Conservation (phyloP, 2,797 vertebrate genomes). For the Sebastes miniatus region DNA sequence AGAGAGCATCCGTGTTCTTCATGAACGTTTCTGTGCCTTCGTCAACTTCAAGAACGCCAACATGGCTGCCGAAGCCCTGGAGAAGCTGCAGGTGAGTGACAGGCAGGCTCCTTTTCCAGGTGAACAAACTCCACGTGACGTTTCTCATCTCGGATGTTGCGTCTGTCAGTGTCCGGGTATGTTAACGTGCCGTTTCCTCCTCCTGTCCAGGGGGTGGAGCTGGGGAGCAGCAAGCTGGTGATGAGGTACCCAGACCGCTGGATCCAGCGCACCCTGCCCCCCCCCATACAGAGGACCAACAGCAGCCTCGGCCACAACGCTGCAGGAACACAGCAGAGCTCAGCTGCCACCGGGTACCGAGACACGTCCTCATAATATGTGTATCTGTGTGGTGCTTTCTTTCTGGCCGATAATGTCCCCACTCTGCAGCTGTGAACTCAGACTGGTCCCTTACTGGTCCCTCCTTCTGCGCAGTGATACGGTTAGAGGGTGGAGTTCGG, state of each 20-base stretch:
- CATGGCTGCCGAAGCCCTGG: slow-evolving; percentile 69
- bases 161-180: no score
- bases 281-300: slow-evolving; percentile 16
- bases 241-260: slow-evolving; percentile 80
- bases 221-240: slow-evolving; percentile 74
- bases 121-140: neutral
- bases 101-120: accelerated
- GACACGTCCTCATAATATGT: no score
- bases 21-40: slow-evolving; percentile 74
- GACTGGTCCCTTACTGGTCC: no score
- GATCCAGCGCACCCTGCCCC: slow-evolving; percentile 35
- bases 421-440: no score
- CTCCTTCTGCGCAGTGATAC: no score
- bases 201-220: slow-evolving; percentile 47
- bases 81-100: slow-evolving; percentile 67
- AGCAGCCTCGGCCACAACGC: neutral
- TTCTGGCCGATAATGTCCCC: no score
- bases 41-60: slow-evolving; percentile 74
- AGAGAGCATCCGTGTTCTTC: slow-evolving; percentile 67
- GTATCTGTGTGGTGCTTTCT: no score
- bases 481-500: no score
- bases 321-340: slow-evolving; percentile 8
- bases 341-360: slow-evolving; percentile 7
- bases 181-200: neutral
- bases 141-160: neutral